phyloP scores from a whole-genome alignment of 2,797 vertebrate species.

The Chrysocyon brachyurus region DNA sequence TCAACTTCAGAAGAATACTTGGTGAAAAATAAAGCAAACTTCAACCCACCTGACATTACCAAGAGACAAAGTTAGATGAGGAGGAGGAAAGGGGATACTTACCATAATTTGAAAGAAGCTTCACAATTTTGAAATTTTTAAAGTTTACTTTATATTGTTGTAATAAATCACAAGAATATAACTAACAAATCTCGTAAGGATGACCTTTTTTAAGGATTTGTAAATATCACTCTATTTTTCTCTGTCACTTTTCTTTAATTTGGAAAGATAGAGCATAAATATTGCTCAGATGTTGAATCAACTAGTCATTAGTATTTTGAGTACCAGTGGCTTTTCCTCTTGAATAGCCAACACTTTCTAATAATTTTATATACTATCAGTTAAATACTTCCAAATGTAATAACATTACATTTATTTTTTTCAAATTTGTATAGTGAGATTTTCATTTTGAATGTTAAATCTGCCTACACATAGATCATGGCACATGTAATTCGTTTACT shows the following conservation, averaged over 20 bases:
- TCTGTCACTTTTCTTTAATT: constrained; percentile 66
- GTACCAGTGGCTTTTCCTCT: not conserved
- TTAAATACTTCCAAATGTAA: not conserved
- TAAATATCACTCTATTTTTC: constrained; percentile 79
- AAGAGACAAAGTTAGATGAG: not conserved
- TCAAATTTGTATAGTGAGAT: not conserved
- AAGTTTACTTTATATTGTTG: constrained; percentile 23
- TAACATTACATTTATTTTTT: not conserved
- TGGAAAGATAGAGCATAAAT: constrained; percentile 49
- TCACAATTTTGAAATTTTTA: not conserved
- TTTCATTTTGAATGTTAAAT: not conserved
- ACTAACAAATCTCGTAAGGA: constrained; percentile 52
- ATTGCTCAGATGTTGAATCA: not conserved
- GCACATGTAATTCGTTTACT: not conserved
- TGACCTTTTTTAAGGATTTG: constrained; percentile 75
- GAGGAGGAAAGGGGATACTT: not conserved
- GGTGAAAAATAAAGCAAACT: not conserved
- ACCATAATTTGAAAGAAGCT: not conserved
- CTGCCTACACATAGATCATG: not conserved
- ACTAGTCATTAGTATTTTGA: not conserved
- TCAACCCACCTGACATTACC: not conserved
- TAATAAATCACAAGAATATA: constrained; percentile 66
- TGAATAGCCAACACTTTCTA: not conserved
- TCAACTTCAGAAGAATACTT: not conserved
- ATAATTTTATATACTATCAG: not conserved